Evolutionary conservation across 2,888 invertebrate genomes (phyloP).

Genomic region (Drosophila lacicola): DNA sequence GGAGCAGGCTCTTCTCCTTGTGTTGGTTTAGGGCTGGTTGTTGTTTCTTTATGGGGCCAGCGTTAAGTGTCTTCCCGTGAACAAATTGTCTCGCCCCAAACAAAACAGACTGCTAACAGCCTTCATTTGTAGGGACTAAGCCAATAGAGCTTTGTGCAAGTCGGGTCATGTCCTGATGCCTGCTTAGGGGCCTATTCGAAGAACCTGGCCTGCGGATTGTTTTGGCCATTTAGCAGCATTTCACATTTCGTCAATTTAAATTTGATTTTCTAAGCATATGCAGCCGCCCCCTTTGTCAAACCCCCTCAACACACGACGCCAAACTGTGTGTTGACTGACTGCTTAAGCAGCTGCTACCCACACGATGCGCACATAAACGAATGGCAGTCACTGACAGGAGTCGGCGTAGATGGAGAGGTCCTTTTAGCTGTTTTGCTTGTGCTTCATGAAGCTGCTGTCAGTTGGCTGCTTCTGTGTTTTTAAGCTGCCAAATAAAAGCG

Average conservation of each 20-base stretch:
- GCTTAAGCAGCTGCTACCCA: slow-evolving; percentile 63
- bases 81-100: slow-evolving; percentile 28
- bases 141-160: slow-evolving; percentile 21
- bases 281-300: neutral
- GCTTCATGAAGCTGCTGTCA: slow-evolving; percentile 48
- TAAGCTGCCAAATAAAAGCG: slow-evolving; percentile 43
- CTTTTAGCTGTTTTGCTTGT: slow-evolving; percentile 28
- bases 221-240: slow-evolving; percentile 69
- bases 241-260: slow-evolving; percentile 70
- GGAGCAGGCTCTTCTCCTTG: slow-evolving; percentile 1
- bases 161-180: slow-evolving; percentile 21
- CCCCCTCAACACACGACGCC: neutral
- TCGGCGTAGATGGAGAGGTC: neutral
- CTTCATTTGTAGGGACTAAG: slow-evolving; percentile 7
- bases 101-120: slow-evolving; percentile 49
- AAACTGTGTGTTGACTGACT: slow-evolving; percentile 57
- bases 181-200: slow-evolving; percentile 40
- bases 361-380: slow-evolving; percentile 30
- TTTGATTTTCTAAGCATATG: slow-evolving; percentile 67
- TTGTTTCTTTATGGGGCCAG: slow-evolving; percentile 8
- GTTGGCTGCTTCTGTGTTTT: slow-evolving; percentile 38
- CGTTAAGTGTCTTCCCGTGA: slow-evolving; percentile 25
- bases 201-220: slow-evolving; percentile 56
- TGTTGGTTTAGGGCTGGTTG: slow-evolving; percentile 38
- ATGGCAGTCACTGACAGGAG: slow-evolving; percentile 1